Percentiles rank a stretch among this genome's conserved stretches.
Evolutionary conservation across 2,888 invertebrate genomes (phyloP).

Genomic region (Cantharis lateralis): DNA sequence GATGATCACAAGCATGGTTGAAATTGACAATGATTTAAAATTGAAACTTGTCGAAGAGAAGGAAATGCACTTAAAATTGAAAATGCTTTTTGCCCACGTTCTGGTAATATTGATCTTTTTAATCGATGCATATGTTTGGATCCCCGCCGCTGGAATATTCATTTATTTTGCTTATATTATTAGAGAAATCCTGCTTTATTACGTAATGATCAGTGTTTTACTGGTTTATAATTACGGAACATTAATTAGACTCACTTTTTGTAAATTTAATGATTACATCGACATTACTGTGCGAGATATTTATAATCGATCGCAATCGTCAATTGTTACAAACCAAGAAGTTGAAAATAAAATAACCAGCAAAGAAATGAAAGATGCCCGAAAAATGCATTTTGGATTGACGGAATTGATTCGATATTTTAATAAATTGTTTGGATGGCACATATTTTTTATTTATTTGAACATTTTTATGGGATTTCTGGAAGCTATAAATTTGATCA

Average conservation of each 20-base stretch:
- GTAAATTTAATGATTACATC: not conserved
- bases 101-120: not conserved
- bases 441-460: not conserved
- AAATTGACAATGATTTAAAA: not conserved
- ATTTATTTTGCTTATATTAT: not conserved
- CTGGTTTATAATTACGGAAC: not conserved
- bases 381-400: not conserved
- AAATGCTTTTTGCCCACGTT: not conserved
- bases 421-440: slow-evolving; percentile 5
- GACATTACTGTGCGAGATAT: not conserved
- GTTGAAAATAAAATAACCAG: not conserved
- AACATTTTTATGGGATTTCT: not conserved
- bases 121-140: not conserved
- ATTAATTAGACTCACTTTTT: not conserved
- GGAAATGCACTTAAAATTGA: not conserved
- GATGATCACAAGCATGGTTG: too few species aligned
- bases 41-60: not conserved
- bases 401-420: not conserved
- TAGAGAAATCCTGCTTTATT: not conserved
- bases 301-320: not conserved
- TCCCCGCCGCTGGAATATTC: not conserved
- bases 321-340: not conserved
- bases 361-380: not conserved
- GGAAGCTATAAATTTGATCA: not conserved
- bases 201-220: not conserved